phyloP scores from a whole-genome alignment of 2,113 vertebrate genomes.

The Pogona vitticeps region DNA sequence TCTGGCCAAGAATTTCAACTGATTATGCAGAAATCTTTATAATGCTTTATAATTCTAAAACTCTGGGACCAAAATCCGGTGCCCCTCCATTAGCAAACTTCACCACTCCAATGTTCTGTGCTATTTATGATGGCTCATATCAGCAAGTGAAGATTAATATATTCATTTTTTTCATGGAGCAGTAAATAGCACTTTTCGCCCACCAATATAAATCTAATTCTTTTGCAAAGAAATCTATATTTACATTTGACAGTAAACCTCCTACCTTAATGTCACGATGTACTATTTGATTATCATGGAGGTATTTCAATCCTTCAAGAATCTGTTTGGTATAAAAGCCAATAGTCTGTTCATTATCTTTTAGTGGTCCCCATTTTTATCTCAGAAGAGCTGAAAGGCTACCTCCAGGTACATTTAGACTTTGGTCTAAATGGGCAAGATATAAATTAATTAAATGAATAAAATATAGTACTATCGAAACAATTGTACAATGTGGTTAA shows the following conservation, averaged over 20 bases:
- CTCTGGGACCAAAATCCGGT: neutral
- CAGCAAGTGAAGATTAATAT: neutral
- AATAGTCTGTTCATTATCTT: slow-evolving; percentile 96
- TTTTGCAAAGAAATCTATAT: neutral
- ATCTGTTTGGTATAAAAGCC: slow-evolving; percentile 99
- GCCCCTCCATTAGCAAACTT: neutral
- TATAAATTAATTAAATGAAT: too few relatives aligned
- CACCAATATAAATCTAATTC: neutral
- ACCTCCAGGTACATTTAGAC: too few relatives aligned
- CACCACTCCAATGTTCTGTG: neutral
- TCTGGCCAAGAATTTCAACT: neutral
- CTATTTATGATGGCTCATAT: neutral
- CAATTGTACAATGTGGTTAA: neutral
- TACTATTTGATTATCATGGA: slow-evolving; percentile 98
- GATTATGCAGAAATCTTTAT: neutral
- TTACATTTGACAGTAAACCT: neutral
- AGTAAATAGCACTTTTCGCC: neutral
- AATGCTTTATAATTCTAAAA: neutral
- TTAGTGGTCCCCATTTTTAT: slow-evolving; percentile 97
- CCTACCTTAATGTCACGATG: slow-evolving; percentile 97
- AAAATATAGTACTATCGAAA: neutral
- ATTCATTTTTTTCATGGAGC: neutral
- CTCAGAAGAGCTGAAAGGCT: slow-evolving; percentile 96
- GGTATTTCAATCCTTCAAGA: slow-evolving; percentile 96
- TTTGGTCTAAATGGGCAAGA: too few relatives aligned